A percentile compares a stretch with the other conserved stretches of the same genome.
Evolutionary conservation across 92 coral and sea anemone species (phyloP).

Genomic region (Isaurus tuberculatus): DNA sequence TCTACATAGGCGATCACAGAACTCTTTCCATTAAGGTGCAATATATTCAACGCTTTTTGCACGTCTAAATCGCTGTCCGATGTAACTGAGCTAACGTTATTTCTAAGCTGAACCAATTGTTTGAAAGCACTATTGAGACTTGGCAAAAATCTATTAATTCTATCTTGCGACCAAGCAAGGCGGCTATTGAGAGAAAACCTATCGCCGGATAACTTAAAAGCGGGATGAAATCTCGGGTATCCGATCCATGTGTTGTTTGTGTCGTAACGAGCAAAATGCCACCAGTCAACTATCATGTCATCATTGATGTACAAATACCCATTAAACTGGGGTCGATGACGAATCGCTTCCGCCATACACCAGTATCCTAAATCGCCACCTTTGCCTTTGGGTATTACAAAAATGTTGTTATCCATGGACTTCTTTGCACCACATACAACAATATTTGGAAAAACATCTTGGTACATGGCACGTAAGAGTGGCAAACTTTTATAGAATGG

Average conservation of each 20-base stretch:
- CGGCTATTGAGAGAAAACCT: not conserved
- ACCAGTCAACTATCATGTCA: slow-evolving; percentile 67
- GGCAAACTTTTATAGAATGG: slow-evolving; percentile 8
- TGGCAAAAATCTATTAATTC: not conserved
- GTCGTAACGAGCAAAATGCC: slow-evolving; percentile 47
- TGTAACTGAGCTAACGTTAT: not conserved
- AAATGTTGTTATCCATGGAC: not conserved
- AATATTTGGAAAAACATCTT: slow-evolving; percentile 11
- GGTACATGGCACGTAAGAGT: not conserved
- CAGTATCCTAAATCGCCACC: not conserved
- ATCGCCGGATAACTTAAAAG: not conserved
- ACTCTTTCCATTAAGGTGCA: slow-evolving; percentile 1
- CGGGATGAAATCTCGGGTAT: not conserved
- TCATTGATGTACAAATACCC: slow-evolving; percentile 57
- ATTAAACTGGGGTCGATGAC: slow-evolving; percentile 18
- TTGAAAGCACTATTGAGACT: not conserved
- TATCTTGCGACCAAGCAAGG: not conserved
- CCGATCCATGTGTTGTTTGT: slow-evolving; percentile 56
- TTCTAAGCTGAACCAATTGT: not conserved
- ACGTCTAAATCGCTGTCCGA: not conserved
- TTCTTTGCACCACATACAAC: not conserved
- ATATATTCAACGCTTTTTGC: not conserved
- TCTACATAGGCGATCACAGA: not conserved
- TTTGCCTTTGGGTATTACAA: not conserved
- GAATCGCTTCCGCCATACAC: slow-evolving; percentile 42